Percentiles rank a stretch among this genome's conserved stretches.
Evolutionary conservation across 2,888 invertebrate genomes (phyloP).

Genomic region (Sturmia bella): DNA sequence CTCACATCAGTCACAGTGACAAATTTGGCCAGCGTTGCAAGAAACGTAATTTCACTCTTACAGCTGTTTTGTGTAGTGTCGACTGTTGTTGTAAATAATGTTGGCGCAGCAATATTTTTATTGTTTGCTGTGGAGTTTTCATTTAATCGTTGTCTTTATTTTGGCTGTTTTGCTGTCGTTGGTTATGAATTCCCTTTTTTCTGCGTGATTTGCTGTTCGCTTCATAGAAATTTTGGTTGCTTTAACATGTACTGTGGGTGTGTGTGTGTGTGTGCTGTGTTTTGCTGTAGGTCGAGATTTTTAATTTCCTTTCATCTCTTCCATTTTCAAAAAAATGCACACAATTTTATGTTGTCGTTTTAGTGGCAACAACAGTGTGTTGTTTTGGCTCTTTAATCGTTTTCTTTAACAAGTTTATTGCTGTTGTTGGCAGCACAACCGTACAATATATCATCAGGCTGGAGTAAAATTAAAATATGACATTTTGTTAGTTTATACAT

Average conservation of each 20-base stretch:
- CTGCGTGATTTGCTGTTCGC: slow-evolving; percentile 42
- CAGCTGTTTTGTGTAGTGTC: slow-evolving; percentile 10
- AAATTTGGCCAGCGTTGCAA: slow-evolving; percentile 52
- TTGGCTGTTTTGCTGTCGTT: slow-evolving; percentile 5
- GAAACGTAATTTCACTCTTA: slow-evolving; percentile 38
- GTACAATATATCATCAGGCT: slow-evolving; percentile 29
- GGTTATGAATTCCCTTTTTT: slow-evolving; percentile 32
- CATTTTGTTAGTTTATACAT: slow-evolving; percentile 51
- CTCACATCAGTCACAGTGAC: slow-evolving; percentile 66
- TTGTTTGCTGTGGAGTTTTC: slow-evolving; percentile 54
- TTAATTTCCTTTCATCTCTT: slow-evolving; percentile 3
- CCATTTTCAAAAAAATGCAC: slow-evolving; percentile 1
- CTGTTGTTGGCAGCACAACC: slow-evolving; percentile 31
- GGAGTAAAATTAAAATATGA: slow-evolving; percentile 56
- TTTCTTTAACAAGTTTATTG: slow-evolving; percentile 28
- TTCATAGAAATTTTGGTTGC: slow-evolving; percentile 48
- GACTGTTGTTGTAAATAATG: slow-evolving; percentile 32
- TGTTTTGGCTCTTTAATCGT: slow-evolving; percentile 14
- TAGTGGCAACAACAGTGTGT: slow-evolving; percentile 10
- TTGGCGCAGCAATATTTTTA: slow-evolving; percentile 35
- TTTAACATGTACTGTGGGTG: background rate
- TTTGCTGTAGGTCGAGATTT: background rate
- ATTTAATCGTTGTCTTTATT: slow-evolving; percentile 59
- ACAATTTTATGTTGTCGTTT: slow-evolving; percentile 1
- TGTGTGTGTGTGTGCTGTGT: background rate